These are phyloP conservation scores for Drosophila longiperda DNA, from an alignment of 2,888 invertebrate species.

Conservation along the genomic window DNA sequence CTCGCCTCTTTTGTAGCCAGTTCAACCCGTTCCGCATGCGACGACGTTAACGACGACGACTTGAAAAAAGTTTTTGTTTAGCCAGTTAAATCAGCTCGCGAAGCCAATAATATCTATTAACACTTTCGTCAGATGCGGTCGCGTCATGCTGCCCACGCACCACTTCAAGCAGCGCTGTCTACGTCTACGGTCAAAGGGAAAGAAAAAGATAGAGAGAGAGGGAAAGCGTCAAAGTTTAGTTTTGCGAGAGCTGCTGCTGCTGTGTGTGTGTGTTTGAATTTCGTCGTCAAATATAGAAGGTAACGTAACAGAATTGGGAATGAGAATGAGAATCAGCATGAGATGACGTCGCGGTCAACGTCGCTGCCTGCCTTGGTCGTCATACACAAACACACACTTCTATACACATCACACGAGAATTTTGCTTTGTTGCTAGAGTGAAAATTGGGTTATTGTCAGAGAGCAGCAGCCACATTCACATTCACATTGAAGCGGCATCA, in stretches of 20 bases:
- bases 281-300: conserved; percentile 51
- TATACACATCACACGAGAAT: conserved; percentile 12
- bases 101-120: conserved; percentile 75
- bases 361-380: conserved; percentile 62
- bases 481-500: conserved; percentile 42
- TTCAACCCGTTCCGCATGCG: conserved; percentile 46
- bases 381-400: conserved; percentile 15
- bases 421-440: conserved; percentile 61
- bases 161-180: conserved; percentile 32
- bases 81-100: conserved; percentile 35
- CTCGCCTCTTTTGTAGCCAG: conserved; percentile 23
- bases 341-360: conserved; percentile 32
- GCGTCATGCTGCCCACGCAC: conserved; percentile 61
- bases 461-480: conserved; percentile 43
- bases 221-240: conserved; percentile 14
- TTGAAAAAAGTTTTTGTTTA: conserved; percentile 26
- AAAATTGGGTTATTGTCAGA: conserved; percentile 80
- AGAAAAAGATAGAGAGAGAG: neutral
- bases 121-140: conserved; percentile 62
- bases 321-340: conserved; percentile 37
- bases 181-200: conserved; percentile 3
- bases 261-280: conserved; percentile 33
- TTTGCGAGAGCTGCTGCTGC: conserved; percentile 24
- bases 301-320: conserved; percentile 25
- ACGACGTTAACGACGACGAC: conserved; percentile 1